phyloP scores from a whole-genome alignment of 2,888 invertebrate species.

The Drosophila neutralis region DNA sequence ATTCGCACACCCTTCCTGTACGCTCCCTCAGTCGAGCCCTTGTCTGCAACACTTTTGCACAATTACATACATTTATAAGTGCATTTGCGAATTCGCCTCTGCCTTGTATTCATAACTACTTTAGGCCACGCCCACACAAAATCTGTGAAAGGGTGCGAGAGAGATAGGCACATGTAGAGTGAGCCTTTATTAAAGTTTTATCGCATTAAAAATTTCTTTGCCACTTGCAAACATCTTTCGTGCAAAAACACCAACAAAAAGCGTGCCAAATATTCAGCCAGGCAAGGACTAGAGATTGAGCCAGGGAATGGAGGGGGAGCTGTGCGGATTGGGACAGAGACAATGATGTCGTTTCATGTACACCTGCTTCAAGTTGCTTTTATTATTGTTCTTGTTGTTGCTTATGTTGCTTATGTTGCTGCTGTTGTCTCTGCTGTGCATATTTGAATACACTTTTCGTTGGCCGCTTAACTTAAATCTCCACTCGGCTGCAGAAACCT shows the following conservation, averaged over 20 bases:
- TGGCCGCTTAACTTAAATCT: conserved; percentile 79
- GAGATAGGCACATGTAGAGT: conserved; percentile 22
- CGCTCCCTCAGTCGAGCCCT: conserved; percentile 3
- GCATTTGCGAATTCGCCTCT: conserved; percentile 69
- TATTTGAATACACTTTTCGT: conserved; percentile 80
- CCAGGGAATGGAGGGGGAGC: conserved; percentile 22
- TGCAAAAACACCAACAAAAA: conserved; percentile 60
- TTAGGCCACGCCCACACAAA: conserved; percentile 62
- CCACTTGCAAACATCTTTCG: conserved; percentile 74
- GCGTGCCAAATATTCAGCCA: conserved; percentile 74
- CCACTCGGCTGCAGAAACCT: conserved; percentile 26
- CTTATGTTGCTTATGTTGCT: conserved; percentile 27
- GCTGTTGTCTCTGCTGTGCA: conserved; percentile 63
- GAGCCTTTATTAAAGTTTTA: conserved; percentile 81
- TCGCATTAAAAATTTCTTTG: conserved; percentile 79
- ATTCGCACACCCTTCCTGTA: not conserved
- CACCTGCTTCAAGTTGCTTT: conserved; percentile 78
- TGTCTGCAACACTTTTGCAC: conserved; percentile 72
- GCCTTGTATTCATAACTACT: conserved; percentile 76
- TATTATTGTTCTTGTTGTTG: conserved; percentile 55
- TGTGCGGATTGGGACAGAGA: conserved; percentile 45
- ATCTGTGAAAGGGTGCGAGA: not conserved
- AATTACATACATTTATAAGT: conserved; percentile 82
- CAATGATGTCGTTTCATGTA: conserved; percentile 79
- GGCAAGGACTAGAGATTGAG: conserved; percentile 53